Conservation (phyloP, 2,797 vertebrate species). For the Gadopsis bispinosus region DNA sequence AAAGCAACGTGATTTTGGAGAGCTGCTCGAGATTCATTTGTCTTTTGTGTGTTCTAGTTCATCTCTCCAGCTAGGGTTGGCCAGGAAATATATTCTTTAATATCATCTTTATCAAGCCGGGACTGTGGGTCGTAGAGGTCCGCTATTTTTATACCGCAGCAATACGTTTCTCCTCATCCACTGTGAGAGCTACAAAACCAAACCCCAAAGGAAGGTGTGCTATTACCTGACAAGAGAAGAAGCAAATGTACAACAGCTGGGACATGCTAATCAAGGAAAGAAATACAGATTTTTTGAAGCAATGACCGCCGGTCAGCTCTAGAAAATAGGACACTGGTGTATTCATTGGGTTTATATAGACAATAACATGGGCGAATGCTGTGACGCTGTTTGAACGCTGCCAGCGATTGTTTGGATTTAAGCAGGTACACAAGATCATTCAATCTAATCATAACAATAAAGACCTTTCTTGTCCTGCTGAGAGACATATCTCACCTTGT, state of each 20-base stretch:
- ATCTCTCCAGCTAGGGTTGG: slow-evolving; percentile 3
- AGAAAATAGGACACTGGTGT: slow-evolving; percentile 13
- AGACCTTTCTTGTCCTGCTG: slow-evolving; percentile 16
- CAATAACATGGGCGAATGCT: not conserved
- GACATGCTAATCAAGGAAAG: slow-evolving; percentile 8
- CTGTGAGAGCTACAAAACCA: slow-evolving; percentile 14
- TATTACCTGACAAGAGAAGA: not conserved
- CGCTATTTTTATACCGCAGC: slow-evolving; percentile 15
- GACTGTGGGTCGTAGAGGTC: slow-evolving; percentile 11
- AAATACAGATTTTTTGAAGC: slow-evolving; percentile 6
- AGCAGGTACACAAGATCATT: not conserved
- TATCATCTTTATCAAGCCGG: slow-evolving; percentile 6
- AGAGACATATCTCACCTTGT: slow-evolving; percentile 62
- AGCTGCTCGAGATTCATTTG: slow-evolving; percentile 5
- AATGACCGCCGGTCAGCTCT: not conserved
- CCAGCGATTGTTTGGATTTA: not conserved
- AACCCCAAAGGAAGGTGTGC: slow-evolving; percentile 23
- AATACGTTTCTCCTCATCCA: slow-evolving; percentile 15
- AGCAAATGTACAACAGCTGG: not conserved
- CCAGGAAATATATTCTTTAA: slow-evolving; percentile 19
- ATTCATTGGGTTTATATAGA: not conserved
- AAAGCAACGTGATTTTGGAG: not conserved
- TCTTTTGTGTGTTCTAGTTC: slow-evolving; percentile 9
- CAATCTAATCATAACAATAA: slow-evolving; percentile 9
- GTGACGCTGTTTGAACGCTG: not conserved